Base-by-base conservation (phyloP, 2,113 vertebrate species). In the Xenopus borealis region DNA sequence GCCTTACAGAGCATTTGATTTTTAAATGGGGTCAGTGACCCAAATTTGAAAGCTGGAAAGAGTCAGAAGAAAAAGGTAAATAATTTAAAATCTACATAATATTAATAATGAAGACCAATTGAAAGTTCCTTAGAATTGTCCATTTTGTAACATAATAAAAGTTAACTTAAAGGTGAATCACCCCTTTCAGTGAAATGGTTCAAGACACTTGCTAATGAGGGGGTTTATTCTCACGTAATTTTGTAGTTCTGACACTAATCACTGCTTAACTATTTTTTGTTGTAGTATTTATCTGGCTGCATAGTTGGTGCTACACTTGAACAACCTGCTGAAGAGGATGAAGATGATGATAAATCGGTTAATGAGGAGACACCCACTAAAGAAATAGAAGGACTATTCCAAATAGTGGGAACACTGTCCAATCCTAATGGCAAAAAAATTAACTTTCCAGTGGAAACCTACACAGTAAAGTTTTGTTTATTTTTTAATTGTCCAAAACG, bases 321-420 rank as follows among this genome's bases (percentile, higher is more conserved):
- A 70, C 85, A 83, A 19, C 16, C 72, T 10, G 89, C 86, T 1
- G 86, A 82, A 1, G 84, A 86, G 3, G 87, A 87, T 1, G 84
- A 82, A 7, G 78, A 82, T 0, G 61, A 62, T 3, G 68, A 90
- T 72, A 62, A 18, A 30, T 81, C 83, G 0, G n/a, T 0, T 0
- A 14, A 33, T 0, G 72, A 27, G 1, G 82, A 85, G 1, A 12
- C 72, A 4, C 7, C 7, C 0, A 0, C 1, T 19, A 80, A 57
- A 57, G 5, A 72, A n/a, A 83, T 82, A 44, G 78, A 79, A 3
- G 83, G 86, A 55, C 72, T 79, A 0, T 94, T 94, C 45, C 85
- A 92, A 75, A 61, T 98, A 0, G 95, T 96, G 63, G 96, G 96
- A 50, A 95, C 94, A 0, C 81, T 93, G 30, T 86, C 86, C 30